Evolutionary conservation across 2,888 invertebrate genomes (phyloP).

Genomic region (Latrodectus hesperus): DNA sequence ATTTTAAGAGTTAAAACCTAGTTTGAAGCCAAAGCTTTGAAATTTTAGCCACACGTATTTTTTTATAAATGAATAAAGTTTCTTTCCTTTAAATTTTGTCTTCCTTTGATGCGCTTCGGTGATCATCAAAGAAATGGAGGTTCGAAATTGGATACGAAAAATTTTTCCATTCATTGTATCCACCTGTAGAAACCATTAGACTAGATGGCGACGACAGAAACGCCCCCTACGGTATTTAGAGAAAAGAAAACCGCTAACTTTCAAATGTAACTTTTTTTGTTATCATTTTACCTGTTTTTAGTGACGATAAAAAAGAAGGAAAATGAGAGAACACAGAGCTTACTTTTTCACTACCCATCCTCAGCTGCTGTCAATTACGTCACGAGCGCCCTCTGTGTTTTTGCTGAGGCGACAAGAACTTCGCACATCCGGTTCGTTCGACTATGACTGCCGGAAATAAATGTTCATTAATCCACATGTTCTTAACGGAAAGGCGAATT

Average conservation of each 20-base stretch:
- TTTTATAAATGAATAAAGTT: no score
- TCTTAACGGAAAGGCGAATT: no score
- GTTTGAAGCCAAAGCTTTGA: no score
- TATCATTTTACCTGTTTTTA: not conserved
- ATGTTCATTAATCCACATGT: conserved; percentile 13
- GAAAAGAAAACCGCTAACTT: not conserved
- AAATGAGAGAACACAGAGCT: not conserved
- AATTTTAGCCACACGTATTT: no score
- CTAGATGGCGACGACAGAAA: not conserved
- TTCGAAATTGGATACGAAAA: not conserved
- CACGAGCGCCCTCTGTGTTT: conserved; percentile 16
- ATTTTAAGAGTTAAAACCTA: no score
- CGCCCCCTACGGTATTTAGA: not conserved
- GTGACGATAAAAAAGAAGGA: not conserved
- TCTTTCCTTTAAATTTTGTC: no score
- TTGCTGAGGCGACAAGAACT: conserved; percentile 24
- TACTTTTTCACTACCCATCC: not conserved
- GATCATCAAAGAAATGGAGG: not conserved
- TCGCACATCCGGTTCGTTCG: conserved; percentile 50
- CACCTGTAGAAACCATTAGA: not conserved
- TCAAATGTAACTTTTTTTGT: not conserved
- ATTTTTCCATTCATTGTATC: not conserved
- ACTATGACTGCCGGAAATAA: conserved; percentile 14
- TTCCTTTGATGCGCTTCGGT: not conserved
- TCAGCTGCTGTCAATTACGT: not conserved